Evolutionary conservation across 2,888 invertebrate species (phyloP), one percentile per base, ranked within the genome.

Genomic region (Falcaria lacertinaria): DNA sequence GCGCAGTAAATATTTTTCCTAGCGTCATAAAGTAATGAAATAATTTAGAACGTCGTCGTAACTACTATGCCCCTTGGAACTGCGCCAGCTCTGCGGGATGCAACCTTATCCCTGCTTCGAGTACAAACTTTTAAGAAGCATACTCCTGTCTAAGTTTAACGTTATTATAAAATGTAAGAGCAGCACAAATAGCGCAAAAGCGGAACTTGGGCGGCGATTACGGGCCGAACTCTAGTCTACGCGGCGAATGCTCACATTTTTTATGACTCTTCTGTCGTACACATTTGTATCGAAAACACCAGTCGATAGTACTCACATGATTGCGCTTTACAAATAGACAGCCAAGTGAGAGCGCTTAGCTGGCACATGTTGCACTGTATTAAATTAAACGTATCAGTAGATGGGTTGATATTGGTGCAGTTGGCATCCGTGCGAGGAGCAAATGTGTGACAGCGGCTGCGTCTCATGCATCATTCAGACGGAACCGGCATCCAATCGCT

Each of bases 401-500:
- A 57, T 57, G 46, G 54, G 52, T 45, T 50, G 61, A 56, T 68
- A 64, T 63, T 59, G 59, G 50, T 48, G 50, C 63, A 64, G 59
- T 60, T 59, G 55, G 60, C 60, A 58, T 57, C 53, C 52, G 49
- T 44, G 50, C 43, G 41, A 46, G 16, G 49, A 50, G 40, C 60
- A 60, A 54, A 57, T 60, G 58, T 64, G 61, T 54, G 54, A 58
- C 57, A 43, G 41, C 44, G 52, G 57, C 47, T 53, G 52, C 53
- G 52, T 51, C 70, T 74, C 72, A 73, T 78, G 70, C 68, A 77
- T 74, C 74, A 76, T 79, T 76, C 74, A 76, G 58, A 49, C 50
- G 56, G 59, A 67, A 70, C 72, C 74, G 78, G 79, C 74, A 75
- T 69, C 73, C 73, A 74, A 80, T 77, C 70, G 77, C 67, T 69